Conservation (phyloP, 1,140 invertebrate genomes). For the Drosophila saltans region DNA sequence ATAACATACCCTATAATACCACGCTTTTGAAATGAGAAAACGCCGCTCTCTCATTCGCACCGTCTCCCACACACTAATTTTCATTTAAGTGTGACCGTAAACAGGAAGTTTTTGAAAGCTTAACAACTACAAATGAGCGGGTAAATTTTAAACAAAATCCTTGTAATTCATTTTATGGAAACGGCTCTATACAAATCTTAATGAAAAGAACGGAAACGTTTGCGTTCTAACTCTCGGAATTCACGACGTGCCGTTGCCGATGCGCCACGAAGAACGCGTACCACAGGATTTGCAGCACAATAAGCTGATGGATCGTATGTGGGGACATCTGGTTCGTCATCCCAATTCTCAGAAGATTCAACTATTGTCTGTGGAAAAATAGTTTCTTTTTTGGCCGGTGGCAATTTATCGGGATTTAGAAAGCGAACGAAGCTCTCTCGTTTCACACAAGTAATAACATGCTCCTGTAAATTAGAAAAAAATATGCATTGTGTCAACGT, state of each 20-base stretch:
- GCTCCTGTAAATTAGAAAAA: slow-evolving; percentile 4
- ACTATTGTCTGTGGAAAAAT: background rate
- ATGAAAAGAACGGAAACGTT: slow-evolving; percentile 8
- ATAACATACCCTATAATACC: too few species aligned
- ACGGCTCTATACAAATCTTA: too few species aligned
- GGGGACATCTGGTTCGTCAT: slow-evolving; percentile 31
- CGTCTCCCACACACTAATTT: background rate
- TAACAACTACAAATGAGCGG: background rate
- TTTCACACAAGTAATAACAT: slow-evolving; percentile 21
- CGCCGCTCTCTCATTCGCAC: background rate
- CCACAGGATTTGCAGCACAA: slow-evolving; percentile 16
- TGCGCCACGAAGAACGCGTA: slow-evolving; percentile 29
- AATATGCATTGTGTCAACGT: background rate
- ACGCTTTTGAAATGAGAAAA: too few species aligned
- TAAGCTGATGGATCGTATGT: slow-evolving; percentile 42
- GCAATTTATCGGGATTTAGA: slow-evolving; percentile 14
- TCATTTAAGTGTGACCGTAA: background rate
- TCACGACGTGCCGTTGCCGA: slow-evolving; percentile 1
- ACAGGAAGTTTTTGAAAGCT: background rate
- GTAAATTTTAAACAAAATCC: background rate
- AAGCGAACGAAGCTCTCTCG: slow-evolving; percentile 9
- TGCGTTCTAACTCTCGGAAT: slow-evolving; percentile 36
- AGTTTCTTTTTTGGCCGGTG: background rate
- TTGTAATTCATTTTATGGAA: background rate
- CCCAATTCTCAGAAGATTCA: slow-evolving; percentile 47